These are phyloP conservation scores for Rhamphomyia laevipes DNA, from an alignment of 2,888 invertebrate species.

Conservation along the genomic window DNA sequence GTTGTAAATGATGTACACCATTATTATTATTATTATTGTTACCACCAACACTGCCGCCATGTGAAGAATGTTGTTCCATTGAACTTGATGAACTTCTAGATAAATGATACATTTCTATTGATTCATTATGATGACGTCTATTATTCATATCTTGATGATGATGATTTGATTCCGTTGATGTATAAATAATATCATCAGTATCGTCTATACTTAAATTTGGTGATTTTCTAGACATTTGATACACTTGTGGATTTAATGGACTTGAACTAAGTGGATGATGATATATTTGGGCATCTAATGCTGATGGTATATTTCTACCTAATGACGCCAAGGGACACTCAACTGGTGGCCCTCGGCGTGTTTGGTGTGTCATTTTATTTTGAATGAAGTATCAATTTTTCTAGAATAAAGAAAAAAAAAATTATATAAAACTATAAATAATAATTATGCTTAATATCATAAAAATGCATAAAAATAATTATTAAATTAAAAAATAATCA, in stretches of 20 bases:
- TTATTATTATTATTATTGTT: constrained; percentile 14
- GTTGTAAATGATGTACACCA: constrained; percentile 7
- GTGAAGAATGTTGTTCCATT: constrained; percentile 27
- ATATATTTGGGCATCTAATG: constrained; percentile 30
- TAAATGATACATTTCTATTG: constrained; percentile 23
- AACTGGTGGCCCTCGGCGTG: constrained; percentile 38
- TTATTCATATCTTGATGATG: constrained; percentile 15
- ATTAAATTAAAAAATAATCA: too few relatives aligned
- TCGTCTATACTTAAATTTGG: constrained; percentile 31
- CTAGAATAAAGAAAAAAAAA: too few relatives aligned
- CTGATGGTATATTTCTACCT: constrained; percentile 40
- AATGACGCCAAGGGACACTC: constrained; percentile 50
- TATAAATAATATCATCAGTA: constrained; percentile 28
- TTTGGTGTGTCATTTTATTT: constrained; percentile 32
- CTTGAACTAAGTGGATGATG: constrained; percentile 39
- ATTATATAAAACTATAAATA: too few relatives aligned
- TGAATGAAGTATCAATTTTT: too few relatives aligned
- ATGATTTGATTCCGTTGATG: constrained; percentile 26
- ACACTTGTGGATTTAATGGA: constrained; percentile 38
- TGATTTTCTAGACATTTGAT: constrained; percentile 38
- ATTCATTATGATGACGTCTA: constrained; percentile 11
- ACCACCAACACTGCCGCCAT: constrained; percentile 17
- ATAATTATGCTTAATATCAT: too few relatives aligned
- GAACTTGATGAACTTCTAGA: constrained; percentile 29
- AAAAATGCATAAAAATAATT: too few relatives aligned